These are phyloP conservation scores for Pelodytes ibericus DNA, from an alignment of 2,797 vertebrate genomes.

Conservation along the genomic window DNA sequence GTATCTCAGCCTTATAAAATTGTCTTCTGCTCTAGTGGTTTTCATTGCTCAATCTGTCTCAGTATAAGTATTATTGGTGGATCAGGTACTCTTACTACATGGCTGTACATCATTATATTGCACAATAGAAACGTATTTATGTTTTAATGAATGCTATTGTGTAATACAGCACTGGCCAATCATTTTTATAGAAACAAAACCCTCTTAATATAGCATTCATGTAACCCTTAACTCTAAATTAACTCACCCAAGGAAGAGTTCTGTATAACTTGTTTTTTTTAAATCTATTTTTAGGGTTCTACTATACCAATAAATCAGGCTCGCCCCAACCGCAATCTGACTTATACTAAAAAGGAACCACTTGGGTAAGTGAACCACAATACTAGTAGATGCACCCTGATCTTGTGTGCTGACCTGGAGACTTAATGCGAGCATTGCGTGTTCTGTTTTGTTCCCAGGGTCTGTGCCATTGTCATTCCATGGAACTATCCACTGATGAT, in stretches of 20 bases:
- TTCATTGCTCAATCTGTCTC: too few relatives aligned
- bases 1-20: neutral
- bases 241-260: too few relatives aligned
- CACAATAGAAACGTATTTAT: too few relatives aligned
- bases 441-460: conserved; percentile 68
- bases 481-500: conserved; percentile 99
- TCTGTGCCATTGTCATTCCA: conserved; percentile 94
- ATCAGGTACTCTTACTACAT: too few relatives aligned
- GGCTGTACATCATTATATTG: too few relatives aligned
- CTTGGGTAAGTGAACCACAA: conserved; percentile 79
- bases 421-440: neutral
- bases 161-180: too few relatives aligned
- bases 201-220: too few relatives aligned
- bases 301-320: conserved; percentile 98
- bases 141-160: too few relatives aligned
- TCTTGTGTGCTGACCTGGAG: neutral
- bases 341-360: conserved; percentile 94
- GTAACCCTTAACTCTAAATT: too few relatives aligned
- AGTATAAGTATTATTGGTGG: too few relatives aligned
- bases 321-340: conserved; percentile 91
- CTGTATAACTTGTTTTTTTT: neutral
- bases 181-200: too few relatives aligned
- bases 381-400: neutral
- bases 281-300: conserved; percentile 79
- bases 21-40: too few relatives aligned